Percentiles rank a stretch among this genome's conserved stretches.
These are phyloP conservation scores for Nasonia longicornis DNA, from an alignment of 1,140 invertebrate species.

Conservation along the genomic window DNA sequence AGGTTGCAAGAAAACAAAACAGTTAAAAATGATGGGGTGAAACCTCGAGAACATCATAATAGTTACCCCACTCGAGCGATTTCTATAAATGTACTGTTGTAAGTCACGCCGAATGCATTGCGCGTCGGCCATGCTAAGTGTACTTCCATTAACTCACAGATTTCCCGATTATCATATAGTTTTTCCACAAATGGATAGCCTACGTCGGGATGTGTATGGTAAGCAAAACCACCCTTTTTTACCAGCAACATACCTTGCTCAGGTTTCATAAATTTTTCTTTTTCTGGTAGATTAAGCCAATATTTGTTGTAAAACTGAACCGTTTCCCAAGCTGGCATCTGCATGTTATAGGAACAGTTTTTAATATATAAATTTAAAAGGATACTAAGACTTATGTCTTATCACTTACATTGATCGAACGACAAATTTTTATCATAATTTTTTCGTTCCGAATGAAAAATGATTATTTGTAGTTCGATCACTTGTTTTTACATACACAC, in stretches of 20 bases:
- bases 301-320: constrained; percentile 27
- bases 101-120: constrained; percentile 4
- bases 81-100: constrained; percentile 25
- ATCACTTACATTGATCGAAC: neutral
- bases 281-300: constrained; percentile 46
- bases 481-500: neutral
- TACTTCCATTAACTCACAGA: constrained; percentile 51
- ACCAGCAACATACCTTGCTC: constrained; percentile 47
- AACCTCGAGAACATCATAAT: neutral
- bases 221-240: constrained; percentile 49
- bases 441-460: constrained; percentile 1
- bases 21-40: too few species aligned
- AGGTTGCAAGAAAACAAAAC: neutral
- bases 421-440: constrained; percentile 15
- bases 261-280: constrained; percentile 35
- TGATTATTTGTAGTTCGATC: neutral
- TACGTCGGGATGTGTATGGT: constrained; percentile 50
- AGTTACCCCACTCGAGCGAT: constrained; percentile 35
- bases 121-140: neutral
- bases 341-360: neutral
- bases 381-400: neutral
- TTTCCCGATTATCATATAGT: constrained; percentile 48
- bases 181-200: constrained; percentile 50
- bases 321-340: constrained; percentile 47
- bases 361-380: neutral